Conservation (phyloP, 2,888 invertebrate species). For the Yponomeuta cagnagella region DNA sequence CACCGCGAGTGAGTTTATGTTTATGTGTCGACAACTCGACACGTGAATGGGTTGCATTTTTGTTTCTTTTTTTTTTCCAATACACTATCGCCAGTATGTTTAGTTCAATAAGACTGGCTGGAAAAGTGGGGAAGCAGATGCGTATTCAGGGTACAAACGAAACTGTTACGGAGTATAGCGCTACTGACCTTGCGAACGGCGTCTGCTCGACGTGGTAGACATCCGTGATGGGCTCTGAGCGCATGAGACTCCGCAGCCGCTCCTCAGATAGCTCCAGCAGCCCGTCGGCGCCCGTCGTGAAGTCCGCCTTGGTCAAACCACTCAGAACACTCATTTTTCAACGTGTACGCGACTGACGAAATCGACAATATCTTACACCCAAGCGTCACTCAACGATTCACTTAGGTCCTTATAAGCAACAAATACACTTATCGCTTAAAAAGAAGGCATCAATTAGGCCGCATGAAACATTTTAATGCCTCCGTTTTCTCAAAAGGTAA, state of each 20-base stretch:
- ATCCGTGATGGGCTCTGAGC: conserved; percentile 83
- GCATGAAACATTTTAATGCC: conserved; percentile 73
- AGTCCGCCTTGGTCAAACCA: conserved; percentile 74
- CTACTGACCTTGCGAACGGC: conserved; percentile 86
- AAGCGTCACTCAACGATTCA: conserved; percentile 68
- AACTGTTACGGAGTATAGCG: neutral
- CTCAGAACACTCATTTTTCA: conserved; percentile 71
- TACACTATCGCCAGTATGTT: too few species aligned
- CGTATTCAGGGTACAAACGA: too few species aligned
- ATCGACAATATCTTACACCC: conserved; percentile 44
- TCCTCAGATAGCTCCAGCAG: conserved; percentile 83
- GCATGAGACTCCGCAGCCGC: conserved; percentile 80
- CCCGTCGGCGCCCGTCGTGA: conserved; percentile 80
- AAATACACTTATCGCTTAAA: conserved; percentile 67
- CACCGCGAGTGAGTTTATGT: neutral
- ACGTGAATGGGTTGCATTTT: too few species aligned
- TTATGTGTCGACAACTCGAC: neutral
- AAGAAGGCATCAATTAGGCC: conserved; percentile 65
- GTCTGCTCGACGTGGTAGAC: conserved; percentile 88
- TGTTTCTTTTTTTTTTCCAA: too few species aligned
- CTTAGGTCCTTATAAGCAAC: conserved; percentile 68
- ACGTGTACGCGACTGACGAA: conserved; percentile 53
- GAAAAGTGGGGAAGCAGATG: too few species aligned
- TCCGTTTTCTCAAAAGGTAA: conserved; percentile 72
- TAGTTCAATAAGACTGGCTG: too few species aligned